Conservation (phyloP, 2,797 vertebrate species). For the Vultur gryphus region DNA sequence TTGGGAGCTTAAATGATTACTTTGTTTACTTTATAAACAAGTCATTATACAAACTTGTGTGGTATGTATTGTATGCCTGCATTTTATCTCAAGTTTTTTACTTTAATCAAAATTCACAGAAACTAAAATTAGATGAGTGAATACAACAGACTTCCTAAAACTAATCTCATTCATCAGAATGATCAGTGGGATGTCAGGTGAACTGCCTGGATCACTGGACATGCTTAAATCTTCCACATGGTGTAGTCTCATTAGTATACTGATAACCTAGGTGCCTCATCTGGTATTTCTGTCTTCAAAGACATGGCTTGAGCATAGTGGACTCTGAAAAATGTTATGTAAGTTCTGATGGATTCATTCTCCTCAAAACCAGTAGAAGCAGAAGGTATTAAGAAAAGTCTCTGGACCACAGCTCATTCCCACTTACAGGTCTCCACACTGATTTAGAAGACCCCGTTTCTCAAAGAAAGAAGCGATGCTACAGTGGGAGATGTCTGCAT, state of each 20-base stretch:
- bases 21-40: not conserved
- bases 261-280: not conserved
- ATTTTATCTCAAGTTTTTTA: not conserved
- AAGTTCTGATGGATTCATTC: not conserved
- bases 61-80: not conserved
- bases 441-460: not conserved
- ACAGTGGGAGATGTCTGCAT: not conserved
- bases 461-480: not conserved
- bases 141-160: not conserved
- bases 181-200: not conserved
- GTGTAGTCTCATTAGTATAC: not conserved
- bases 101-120: not conserved
- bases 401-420: not conserved
- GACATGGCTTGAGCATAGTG: not conserved
- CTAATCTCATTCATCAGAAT: not conserved
- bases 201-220: not conserved
- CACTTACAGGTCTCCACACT: not conserved
- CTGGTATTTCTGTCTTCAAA: not conserved
- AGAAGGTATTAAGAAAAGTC: not conserved
- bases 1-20: not conserved
- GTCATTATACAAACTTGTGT: not conserved
- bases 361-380: not conserved
- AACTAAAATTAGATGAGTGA: not conserved
- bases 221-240: not conserved
- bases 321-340: not conserved